These are phyloP conservation scores for Limnodromus scolopaceus DNA, from an alignment of 2,797 vertebrate genomes.

Conservation along the genomic window DNA sequence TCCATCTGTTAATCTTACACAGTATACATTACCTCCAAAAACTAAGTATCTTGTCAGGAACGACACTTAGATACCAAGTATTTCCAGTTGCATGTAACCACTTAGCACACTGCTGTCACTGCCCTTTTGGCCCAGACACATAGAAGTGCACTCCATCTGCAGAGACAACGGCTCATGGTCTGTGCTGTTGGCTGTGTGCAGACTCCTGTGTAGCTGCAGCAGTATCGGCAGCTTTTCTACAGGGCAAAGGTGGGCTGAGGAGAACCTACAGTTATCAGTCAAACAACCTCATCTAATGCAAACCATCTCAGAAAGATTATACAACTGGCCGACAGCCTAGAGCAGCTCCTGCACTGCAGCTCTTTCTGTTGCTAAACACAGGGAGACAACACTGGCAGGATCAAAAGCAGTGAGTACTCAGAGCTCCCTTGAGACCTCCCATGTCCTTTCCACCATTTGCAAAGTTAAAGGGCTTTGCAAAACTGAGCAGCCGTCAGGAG, in stretches of 20 bases:
- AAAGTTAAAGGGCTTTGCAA: not conserved
- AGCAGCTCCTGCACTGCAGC: not conserved
- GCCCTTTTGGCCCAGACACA: not conserved
- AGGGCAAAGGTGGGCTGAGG: not conserved
- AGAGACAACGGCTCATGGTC: not conserved
- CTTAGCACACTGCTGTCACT: not conserved
- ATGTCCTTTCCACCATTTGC: not conserved
- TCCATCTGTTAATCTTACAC: not conserved
- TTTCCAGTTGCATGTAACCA: not conserved
- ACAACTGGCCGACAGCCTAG: not conserved
- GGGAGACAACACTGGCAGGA: not conserved
- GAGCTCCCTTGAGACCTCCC: not conserved
- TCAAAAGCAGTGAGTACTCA: not conserved
- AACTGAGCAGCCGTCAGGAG: not conserved
- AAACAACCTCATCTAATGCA: not conserved
- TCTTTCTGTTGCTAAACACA: not conserved
- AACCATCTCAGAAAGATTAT: not conserved
- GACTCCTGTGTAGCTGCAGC: not conserved
- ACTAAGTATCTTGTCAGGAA: not conserved
- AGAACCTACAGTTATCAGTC: not conserved
- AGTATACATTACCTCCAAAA: not conserved
- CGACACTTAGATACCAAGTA: not conserved
- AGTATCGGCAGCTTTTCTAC: not conserved
- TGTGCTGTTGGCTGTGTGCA: not conserved
- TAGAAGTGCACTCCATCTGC: not conserved